phyloP scores from a whole-genome alignment of 2,888 invertebrate genomes.

The Dione vanillae region DNA sequence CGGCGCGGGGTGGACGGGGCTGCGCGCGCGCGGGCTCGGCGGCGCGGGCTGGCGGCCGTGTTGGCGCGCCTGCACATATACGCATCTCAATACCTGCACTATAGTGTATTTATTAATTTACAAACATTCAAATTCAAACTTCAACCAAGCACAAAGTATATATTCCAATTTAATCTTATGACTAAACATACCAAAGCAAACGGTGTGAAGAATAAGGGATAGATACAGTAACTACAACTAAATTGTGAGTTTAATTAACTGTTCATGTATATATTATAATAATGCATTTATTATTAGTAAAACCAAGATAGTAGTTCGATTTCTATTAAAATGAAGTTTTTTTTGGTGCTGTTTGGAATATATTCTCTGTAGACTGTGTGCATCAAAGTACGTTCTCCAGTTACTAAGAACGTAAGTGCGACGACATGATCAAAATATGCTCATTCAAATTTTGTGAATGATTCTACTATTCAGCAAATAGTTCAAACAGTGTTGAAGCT shows the following conservation, averaged over 20 bases:
- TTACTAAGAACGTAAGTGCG: slow-evolving; percentile 38
- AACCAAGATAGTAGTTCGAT: too few relatives aligned
- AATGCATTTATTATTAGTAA: background rate
- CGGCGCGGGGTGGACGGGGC: slow-evolving; percentile 82
- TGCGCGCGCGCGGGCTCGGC: slow-evolving; percentile 81
- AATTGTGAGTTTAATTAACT: background rate
- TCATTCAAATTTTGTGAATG: slow-evolving; percentile 41
- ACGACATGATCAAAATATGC: slow-evolving; percentile 32
- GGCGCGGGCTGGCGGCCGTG: slow-evolving; percentile 83
- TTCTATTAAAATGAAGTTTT: background rate
- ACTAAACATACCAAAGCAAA: background rate
- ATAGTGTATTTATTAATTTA: background rate
- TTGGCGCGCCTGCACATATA: slow-evolving; percentile 74
- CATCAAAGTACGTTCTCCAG: slow-evolving; percentile 34
- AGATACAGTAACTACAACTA: slow-evolving; percentile 12
- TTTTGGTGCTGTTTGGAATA: slow-evolving; percentile 13
- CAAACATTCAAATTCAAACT: slow-evolving; percentile 30
- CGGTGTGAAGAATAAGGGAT: background rate
- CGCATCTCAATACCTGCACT: slow-evolving; percentile 8
- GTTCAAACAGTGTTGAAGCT: slow-evolving; percentile 43
- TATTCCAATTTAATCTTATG: slow-evolving; percentile 12
- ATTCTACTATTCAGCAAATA: slow-evolving; percentile 40
- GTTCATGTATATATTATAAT: background rate
- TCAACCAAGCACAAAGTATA: slow-evolving; percentile 24
- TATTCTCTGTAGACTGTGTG: slow-evolving; percentile 28